These are phyloP conservation scores for Pyrochroa serraticornis DNA, from an alignment of 2,888 invertebrate genomes.

Conservation along the genomic window DNA sequence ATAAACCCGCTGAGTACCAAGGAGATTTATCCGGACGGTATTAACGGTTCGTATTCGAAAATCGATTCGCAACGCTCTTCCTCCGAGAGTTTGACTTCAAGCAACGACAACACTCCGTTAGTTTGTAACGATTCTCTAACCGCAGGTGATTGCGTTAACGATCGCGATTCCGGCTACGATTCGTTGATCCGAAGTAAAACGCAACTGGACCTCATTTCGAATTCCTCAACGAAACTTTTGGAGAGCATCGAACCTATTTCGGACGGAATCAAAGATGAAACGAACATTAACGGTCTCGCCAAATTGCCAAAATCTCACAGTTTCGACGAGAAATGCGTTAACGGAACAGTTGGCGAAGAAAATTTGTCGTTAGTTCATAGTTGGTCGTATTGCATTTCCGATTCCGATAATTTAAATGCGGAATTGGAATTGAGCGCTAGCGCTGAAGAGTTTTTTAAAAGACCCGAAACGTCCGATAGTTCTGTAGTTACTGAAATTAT, in stretches of 20 bases:
- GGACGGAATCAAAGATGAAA: slow-evolving; percentile 50
- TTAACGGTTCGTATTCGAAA: slow-evolving; percentile 55
- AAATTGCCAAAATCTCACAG: slow-evolving; percentile 54
- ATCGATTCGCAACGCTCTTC: slow-evolving; percentile 50
- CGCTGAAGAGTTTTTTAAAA: slow-evolving; percentile 72
- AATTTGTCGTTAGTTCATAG: slow-evolving; percentile 60
- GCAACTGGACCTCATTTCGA: slow-evolving; percentile 37
- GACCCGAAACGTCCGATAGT: slow-evolving; percentile 45
- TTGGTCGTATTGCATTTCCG: slow-evolving; percentile 61
- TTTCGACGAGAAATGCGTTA: slow-evolving; percentile 55
- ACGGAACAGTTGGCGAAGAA: slow-evolving; percentile 53
- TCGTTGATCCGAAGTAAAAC: slow-evolving; percentile 43
- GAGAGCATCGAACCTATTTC: slow-evolving; percentile 55
- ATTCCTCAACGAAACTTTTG: slow-evolving; percentile 39
- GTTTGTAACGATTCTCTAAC: slow-evolving; percentile 39
- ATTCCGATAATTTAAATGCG: slow-evolving; percentile 57
- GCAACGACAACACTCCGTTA: slow-evolving; percentile 48
- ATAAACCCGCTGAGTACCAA: slow-evolving; percentile 57
- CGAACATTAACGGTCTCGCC: slow-evolving; percentile 28
- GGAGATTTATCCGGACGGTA: slow-evolving; percentile 55
- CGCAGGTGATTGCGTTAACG: slow-evolving; percentile 14
- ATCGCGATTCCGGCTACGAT: slow-evolving; percentile 52
- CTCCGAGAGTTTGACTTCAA: slow-evolving; percentile 50
- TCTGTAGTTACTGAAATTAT: slow-evolving; percentile 64
- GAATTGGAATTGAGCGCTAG: slow-evolving; percentile 66